phyloP scores from a whole-genome alignment of 2,113 vertebrate genomes.

The Danio rerio region GRCz12tu NC_133183.1:4142501-4143000 shows the following conservation, averaged over 20 bases:
- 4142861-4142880: neutral
- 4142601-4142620: too few species aligned
- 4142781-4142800: slow-evolving; percentile 94
- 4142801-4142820: slow-evolving; percentile 97
- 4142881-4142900: neutral
- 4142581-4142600: too few species aligned
- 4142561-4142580: too few species aligned
- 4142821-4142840: slow-evolving; percentile 95
- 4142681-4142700: slow-evolving; percentile 88
- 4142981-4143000: too few species aligned
- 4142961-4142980: too few species aligned
- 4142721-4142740: slow-evolving; percentile 88
- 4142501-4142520: too few species aligned
- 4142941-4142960: neutral
- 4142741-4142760: slow-evolving; percentile 94
- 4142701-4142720: slow-evolving; percentile 83
- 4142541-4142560: too few species aligned
- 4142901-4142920: neutral
- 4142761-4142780: slow-evolving; percentile 96
- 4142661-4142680: slow-evolving; percentile 88
- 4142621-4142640: slow-evolving; percentile 73
- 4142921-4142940: neutral
- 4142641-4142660: slow-evolving; percentile 74
- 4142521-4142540: too few species aligned
- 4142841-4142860: slow-evolving; percentile 86